These are phyloP conservation scores for Thripadectes ignobilis DNA, from an alignment of 2,797 vertebrate species.

Conservation along the genomic window DNA sequence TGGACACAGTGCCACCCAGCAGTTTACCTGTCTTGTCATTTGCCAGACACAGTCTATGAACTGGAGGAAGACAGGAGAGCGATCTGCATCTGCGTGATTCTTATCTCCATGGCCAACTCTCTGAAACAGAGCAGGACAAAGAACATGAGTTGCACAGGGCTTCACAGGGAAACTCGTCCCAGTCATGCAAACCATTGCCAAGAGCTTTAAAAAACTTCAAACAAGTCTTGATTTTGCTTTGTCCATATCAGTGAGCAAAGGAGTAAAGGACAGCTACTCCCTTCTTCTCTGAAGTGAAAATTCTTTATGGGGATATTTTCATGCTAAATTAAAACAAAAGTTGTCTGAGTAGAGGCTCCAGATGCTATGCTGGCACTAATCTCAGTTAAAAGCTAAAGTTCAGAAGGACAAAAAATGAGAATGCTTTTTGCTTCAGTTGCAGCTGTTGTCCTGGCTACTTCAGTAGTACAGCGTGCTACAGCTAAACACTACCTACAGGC, in stretches of 20 bases:
- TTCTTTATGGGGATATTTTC: slow-evolving; percentile 37
- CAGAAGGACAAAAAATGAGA: slow-evolving; percentile 7
- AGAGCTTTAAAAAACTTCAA: neutral
- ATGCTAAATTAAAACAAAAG: slow-evolving; percentile 31
- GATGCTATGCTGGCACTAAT: slow-evolving; percentile 48
- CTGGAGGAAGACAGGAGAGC: slow-evolving; percentile 96
- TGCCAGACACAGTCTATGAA: slow-evolving; percentile 99
- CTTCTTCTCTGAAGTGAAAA: slow-evolving; percentile 37
- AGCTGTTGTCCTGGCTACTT: slow-evolving; percentile 46
- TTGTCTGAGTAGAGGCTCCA: slow-evolving; percentile 28
- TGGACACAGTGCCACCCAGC: neutral
- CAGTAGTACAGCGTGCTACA: neutral
- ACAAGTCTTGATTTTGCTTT: neutral
- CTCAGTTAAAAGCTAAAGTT: slow-evolving; percentile 51
- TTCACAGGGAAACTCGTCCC: neutral
- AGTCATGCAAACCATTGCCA: neutral
- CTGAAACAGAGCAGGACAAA: slow-evolving; percentile 71
- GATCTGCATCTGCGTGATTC: slow-evolving; percentile 94
- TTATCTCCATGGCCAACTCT: slow-evolving; percentile 95
- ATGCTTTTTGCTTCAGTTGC: slow-evolving; percentile 24
- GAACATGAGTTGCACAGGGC: neutral
- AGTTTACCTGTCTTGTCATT: slow-evolving; percentile 92
- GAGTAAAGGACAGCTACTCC: neutral
- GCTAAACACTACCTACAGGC: neutral
- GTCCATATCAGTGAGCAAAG: neutral